Evolutionary conservation across 2,797 vertebrate genomes (phyloP).

Genomic region (Hyperoplus lanceolatus): DNA sequence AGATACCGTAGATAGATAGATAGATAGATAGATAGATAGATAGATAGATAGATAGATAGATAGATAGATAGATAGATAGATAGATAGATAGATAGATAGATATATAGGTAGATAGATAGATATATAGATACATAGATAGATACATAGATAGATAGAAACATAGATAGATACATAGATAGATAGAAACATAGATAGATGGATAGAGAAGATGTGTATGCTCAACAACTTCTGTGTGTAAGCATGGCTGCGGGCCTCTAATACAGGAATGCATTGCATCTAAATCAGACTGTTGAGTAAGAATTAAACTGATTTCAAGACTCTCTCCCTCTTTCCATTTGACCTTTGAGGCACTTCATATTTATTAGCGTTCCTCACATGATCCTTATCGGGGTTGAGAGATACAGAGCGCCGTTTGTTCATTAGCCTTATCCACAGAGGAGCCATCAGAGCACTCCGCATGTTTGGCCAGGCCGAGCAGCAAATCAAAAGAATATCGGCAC

Average conservation of each 20-base stretch:
- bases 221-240: neutral
- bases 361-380: constrained; percentile 39
- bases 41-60: too few relatives aligned
- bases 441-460: constrained; percentile 31
- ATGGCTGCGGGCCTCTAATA: neutral
- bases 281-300: constrained; percentile 25
- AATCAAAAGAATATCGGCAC: constrained; percentile 62
- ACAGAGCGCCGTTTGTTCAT: constrained; percentile 44
- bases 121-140: neutral
- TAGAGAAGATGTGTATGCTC: neutral
- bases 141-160: neutral
- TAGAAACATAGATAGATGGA: neutral
- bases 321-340: constrained; percentile 37
- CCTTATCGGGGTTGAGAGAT: constrained; percentile 43
- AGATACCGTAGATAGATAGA: neutral
- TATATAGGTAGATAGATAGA: too few relatives aligned
- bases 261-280: constrained; percentile 17
- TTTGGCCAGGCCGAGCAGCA: constrained; percentile 52
- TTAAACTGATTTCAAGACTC: constrained; percentile 27
- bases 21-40: neutral
- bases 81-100: too few relatives aligned
- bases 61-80: too few relatives aligned
- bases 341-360: constrained; percentile 55
- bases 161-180: neutral
- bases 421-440: constrained; percentile 45